Evolutionary conservation across 2,797 vertebrate genomes (phyloP).

Genomic region (Geotrypetes seraphini): DNA sequence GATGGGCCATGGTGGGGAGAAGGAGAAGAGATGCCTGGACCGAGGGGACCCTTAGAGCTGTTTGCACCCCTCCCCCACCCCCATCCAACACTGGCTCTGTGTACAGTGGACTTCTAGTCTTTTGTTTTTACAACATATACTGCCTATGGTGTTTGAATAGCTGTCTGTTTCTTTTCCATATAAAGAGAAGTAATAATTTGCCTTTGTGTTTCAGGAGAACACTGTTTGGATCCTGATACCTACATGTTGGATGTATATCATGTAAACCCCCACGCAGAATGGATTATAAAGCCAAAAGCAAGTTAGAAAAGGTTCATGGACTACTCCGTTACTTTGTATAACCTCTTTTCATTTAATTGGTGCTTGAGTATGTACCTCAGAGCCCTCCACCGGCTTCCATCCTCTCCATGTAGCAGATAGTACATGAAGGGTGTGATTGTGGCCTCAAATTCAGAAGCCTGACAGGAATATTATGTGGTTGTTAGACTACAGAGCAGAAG

Average conservation of each 20-base stretch:
- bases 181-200: not conserved
- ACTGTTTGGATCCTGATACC: slow-evolving; percentile 70
- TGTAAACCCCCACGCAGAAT: slow-evolving; percentile 74
- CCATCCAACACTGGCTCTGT: too few relatives aligned
- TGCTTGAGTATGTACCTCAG: slow-evolving; percentile 7
- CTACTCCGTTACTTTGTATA: slow-evolving; percentile 4
- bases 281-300: slow-evolving; percentile 69
- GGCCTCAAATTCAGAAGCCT: too few relatives aligned
- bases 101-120: too few relatives aligned
- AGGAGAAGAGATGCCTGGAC: too few relatives aligned
- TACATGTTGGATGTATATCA: slow-evolving; percentile 71
- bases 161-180: too few relatives aligned
- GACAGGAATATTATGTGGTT: too few relatives aligned
- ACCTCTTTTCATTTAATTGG: not conserved
- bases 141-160: too few relatives aligned
- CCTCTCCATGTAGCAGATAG: not conserved
- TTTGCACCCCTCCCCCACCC: too few relatives aligned
- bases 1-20: too few relatives aligned
- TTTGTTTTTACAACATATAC: too few relatives aligned
- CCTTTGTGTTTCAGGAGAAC: slow-evolving; percentile 57
- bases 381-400: not conserved
- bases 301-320: slow-evolving; percentile 35
- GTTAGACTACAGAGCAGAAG: too few relatives aligned
- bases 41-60: too few relatives aligned
- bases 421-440: not conserved